These are phyloP conservation scores for Grus americana DNA, from an alignment of 2,113 vertebrate species.

Conservation along the genomic window DNA sequence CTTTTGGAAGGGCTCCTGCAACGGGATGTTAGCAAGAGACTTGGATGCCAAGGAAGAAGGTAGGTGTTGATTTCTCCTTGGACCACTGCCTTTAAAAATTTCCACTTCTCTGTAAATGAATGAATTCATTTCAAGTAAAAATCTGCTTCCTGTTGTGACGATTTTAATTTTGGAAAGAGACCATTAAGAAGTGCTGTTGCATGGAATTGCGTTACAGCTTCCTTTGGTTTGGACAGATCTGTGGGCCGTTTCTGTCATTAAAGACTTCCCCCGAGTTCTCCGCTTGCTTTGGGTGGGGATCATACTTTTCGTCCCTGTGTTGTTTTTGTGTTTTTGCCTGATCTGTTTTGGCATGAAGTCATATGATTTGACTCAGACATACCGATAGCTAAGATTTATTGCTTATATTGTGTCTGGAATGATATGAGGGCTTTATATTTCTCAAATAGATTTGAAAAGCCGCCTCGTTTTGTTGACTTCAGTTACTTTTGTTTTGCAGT, in stretches of 20 bases:
- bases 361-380: neutral
- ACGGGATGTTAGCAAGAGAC: conserved; percentile 88
- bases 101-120: conserved; percentile 12
- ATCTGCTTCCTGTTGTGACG: conserved; percentile 23
- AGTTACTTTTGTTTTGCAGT: conserved; percentile 66
- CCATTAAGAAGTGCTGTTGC: neutral
- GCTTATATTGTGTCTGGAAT: neutral
- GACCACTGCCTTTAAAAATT: conserved; percentile 9
- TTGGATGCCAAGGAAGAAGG: conserved; percentile 92
- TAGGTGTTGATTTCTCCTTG: conserved; percentile 65
- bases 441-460: neutral
- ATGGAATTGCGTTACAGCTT: neutral
- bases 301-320: neutral
- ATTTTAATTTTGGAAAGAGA: conserved; percentile 19
- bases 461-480: neutral
- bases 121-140: neutral
- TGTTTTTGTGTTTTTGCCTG: conserved; percentile 7
- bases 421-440: neutral
- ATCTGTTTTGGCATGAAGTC: conserved; percentile 18
- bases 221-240: neutral
- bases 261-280: neutral
- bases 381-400: neutral
- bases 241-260: neutral
- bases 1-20: conserved; percentile 92
- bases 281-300: neutral